These are phyloP conservation scores for Drosophila flavopinicola DNA, from an alignment of 2,888 invertebrate species.

Conservation along the genomic window DNA sequence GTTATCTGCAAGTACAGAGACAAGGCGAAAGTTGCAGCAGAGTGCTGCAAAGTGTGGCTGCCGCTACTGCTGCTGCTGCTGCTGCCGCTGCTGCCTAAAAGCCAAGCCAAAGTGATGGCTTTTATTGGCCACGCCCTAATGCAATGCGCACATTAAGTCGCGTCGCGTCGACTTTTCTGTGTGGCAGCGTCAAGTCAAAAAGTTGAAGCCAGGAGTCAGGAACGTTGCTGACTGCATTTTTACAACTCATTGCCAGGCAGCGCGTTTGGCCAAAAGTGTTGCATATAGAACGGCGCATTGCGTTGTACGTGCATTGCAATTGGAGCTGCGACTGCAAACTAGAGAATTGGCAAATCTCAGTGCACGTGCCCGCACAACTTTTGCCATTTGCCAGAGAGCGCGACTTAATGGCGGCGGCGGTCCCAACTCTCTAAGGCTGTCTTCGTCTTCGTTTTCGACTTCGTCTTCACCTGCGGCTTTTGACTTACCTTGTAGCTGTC, in stretches of 20 bases:
- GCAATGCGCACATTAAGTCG: constrained; percentile 62
- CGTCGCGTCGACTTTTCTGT: constrained; percentile 38
- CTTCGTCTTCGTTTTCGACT: constrained; percentile 46
- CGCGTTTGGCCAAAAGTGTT: constrained; percentile 64
- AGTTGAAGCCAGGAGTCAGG: constrained; percentile 38
- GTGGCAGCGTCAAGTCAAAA: constrained; percentile 22
- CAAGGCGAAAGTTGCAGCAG: constrained; percentile 6
- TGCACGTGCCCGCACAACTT: constrained; percentile 71
- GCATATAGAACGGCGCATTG: constrained; percentile 73
- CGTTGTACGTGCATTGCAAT: constrained; percentile 66
- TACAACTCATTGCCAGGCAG: constrained; percentile 68
- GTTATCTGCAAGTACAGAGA: constrained; percentile 87
- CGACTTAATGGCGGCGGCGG: constrained; percentile 64
- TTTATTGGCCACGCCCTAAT: constrained; percentile 59
- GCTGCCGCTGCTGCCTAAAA: constrained; percentile 21
- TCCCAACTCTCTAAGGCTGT: constrained; percentile 24
- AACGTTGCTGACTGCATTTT: constrained; percentile 61
- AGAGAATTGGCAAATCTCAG: constrained; percentile 65
- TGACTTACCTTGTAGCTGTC: constrained; percentile 92
- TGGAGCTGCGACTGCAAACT: constrained; percentile 13
- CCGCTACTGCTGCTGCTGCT: too few species aligned
- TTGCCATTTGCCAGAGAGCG: constrained; percentile 65
- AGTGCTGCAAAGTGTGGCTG: constrained; percentile 29
- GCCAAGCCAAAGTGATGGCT: constrained; percentile 15
- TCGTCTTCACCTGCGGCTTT: constrained; percentile 49